Evolutionary conservation across 2,888 invertebrate genomes (phyloP), one percentile per base, ranked within the genome.

Genomic region (Metopia argyrocephala): DNA sequence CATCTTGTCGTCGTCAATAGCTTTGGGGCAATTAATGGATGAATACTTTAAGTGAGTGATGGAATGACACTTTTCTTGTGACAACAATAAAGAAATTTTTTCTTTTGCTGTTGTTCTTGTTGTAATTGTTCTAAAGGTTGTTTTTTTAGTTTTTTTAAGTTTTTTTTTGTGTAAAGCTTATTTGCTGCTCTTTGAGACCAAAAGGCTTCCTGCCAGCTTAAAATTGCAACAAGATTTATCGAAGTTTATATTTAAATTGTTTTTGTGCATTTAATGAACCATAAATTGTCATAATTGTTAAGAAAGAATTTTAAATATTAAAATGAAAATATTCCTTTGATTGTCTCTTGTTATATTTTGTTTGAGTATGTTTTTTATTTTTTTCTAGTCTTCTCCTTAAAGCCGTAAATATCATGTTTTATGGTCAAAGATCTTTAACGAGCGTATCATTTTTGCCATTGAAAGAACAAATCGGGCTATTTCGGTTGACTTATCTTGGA

Each of bases 11-110:
- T 70, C 57, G 70, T 84, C 87, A 86, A 85, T 86, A 85, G 88
- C 87, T 87, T 87, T 87, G 85, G 87, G 86, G 87, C 88, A 88
- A 88, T 88, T 88, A 88, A 88, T 88, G 87, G 87, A 88, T 88
- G 87, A 88, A 88, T 88, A 88, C 88, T 88, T 88, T 88, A 88
- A 88, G 87, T 88, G 87, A 88, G 87, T 88, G 87, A 88, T 88
- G 88, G 87, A 88, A 88, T 88, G 88, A 88, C 87, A 88, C 88
- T 88, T 87, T 88, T 81, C 81, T 81, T 81, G 81, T 81, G 81
- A 78, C 81, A 81, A 68, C 28, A 82, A 74, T 52, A 76, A 81
- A 70, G 46, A 61, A 73, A 57, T 61, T 46, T 23, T 62, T 45
- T 15, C 5, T 62, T 46, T 23, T 46, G 12, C n/a, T 15, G 7